phyloP scores from a whole-genome alignment of 2,113 vertebrate species.

The Dicerorhinus sumatrensis region DNA sequence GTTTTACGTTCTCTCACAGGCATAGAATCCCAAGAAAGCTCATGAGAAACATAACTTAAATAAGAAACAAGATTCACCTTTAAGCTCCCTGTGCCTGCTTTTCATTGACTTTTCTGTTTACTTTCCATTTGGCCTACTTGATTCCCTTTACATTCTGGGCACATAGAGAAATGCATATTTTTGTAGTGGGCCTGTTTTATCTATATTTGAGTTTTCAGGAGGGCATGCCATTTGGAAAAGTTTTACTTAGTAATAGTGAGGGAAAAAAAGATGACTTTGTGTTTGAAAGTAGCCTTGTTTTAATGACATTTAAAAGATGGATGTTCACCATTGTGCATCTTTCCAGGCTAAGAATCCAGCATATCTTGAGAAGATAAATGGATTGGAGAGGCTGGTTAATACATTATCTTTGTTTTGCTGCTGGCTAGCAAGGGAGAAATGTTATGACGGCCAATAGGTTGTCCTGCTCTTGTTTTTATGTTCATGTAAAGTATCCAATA shows the following conservation, averaged over 20 bases:
- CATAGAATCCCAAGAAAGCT: background rate
- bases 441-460: background rate
- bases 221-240: slow-evolving; percentile 65
- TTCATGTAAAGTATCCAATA: slow-evolving; percentile 33
- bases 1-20: background rate
- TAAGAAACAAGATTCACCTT: background rate
- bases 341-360: slow-evolving; percentile 42
- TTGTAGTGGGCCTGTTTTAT: slow-evolving; percentile 43
- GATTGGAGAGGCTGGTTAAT: slow-evolving; percentile 8
- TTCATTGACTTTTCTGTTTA: slow-evolving; percentile 44
- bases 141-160: slow-evolving; percentile 11
- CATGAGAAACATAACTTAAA: background rate
- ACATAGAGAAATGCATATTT: slow-evolving; percentile 40
- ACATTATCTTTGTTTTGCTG: slow-evolving; percentile 66
- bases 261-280: slow-evolving; percentile 30
- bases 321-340: slow-evolving; percentile 40
- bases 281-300: slow-evolving; percentile 62
- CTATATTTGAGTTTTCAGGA: slow-evolving; percentile 65
- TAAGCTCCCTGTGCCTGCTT: background rate
- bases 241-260: slow-evolving; percentile 59
- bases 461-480: slow-evolving; percentile 53
- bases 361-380: slow-evolving; percentile 69
- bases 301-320: slow-evolving; percentile 72
- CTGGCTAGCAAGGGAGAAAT: slow-evolving; percentile 44
- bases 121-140: slow-evolving; percentile 33